These are phyloP conservation scores for Leptatherina wallacei DNA, from an alignment of 2,797 vertebrate species.

Conservation along the genomic window DNA sequence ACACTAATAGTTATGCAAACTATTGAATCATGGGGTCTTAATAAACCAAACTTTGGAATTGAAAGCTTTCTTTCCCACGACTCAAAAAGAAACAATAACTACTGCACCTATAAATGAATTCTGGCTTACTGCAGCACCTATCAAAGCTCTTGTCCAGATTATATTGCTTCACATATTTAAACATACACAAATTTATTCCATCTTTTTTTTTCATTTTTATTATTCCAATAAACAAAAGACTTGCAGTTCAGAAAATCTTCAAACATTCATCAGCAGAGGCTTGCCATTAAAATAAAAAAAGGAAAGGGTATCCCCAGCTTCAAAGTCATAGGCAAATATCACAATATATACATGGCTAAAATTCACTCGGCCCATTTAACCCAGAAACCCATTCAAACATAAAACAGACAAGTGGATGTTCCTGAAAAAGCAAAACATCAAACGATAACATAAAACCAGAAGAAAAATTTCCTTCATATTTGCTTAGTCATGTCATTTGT, in stretches of 20 bases:
- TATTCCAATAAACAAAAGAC: constrained; percentile 80
- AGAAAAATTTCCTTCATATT: constrained; percentile 41
- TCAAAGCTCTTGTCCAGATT: neutral
- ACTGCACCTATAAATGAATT: neutral
- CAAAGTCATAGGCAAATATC: constrained; percentile 68
- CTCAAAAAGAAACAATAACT: too few relatives aligned
- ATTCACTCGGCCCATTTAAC: constrained; percentile 51
- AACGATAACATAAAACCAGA: constrained; percentile 54
- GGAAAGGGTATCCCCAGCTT: constrained; percentile 38
- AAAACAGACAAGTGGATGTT: constrained; percentile 49
- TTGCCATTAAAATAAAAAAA: constrained; percentile 62
- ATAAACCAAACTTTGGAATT: neutral
- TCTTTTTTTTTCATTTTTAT: neutral
- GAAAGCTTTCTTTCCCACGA: neutral
- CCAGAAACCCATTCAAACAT: constrained; percentile 50
- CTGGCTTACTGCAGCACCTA: neutral
- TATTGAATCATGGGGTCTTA: neutral
- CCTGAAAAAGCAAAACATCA: constrained; percentile 48
- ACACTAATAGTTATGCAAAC: neutral
- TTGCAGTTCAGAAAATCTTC: constrained; percentile 70
- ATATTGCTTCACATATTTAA: constrained; percentile 1
- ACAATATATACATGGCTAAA: constrained; percentile 80
- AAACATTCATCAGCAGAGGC: constrained; percentile 75
- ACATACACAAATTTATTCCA: constrained; percentile 46
- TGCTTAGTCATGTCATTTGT: constrained; percentile 25